Conservation (phyloP, 2,797 vertebrate genomes). For the Champsocephalus gunnari region DNA sequence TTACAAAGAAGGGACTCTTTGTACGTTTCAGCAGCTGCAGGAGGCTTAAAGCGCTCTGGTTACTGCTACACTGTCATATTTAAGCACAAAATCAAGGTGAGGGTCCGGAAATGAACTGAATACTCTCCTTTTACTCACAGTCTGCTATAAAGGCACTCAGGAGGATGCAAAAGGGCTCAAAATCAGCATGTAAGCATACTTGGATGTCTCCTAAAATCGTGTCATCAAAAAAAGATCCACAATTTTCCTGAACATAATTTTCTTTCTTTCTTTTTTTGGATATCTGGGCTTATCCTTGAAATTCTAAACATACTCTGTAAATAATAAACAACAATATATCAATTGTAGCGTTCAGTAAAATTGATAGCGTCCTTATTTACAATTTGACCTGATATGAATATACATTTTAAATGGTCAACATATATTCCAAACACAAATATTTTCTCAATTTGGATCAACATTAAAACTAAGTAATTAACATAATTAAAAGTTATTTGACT, state of each 20-base stretch:
- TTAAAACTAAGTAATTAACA: neutral
- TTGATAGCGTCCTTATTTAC: neutral
- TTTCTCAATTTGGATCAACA: too few relatives aligned
- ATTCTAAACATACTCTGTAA: neutral
- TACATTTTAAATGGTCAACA: neutral
- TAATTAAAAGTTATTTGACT: neutral
- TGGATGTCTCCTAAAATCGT: neutral
- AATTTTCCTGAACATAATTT: neutral
- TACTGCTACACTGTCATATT: slow-evolving; percentile 32
- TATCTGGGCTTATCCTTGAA: neutral
- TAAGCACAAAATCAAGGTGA: slow-evolving; percentile 56
- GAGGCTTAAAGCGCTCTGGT: slow-evolving; percentile 29
- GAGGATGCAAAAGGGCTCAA: neutral
- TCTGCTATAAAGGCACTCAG: neutral
- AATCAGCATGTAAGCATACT: neutral
- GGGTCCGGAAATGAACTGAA: neutral
- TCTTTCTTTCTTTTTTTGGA: neutral
- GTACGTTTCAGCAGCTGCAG: slow-evolving; percentile 48
- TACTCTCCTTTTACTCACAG: slow-evolving; percentile 5
- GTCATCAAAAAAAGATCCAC: too few relatives aligned
- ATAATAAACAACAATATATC: neutral
- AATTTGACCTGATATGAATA: neutral
- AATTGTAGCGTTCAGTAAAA: neutral
- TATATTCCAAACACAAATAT: too few relatives aligned
- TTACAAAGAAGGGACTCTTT: slow-evolving; percentile 58